Evolutionary conservation across 1,140 invertebrate species (phyloP), one percentile per base, ranked within the genome.

Genomic region (Pemphigus obesinymphae): DNA sequence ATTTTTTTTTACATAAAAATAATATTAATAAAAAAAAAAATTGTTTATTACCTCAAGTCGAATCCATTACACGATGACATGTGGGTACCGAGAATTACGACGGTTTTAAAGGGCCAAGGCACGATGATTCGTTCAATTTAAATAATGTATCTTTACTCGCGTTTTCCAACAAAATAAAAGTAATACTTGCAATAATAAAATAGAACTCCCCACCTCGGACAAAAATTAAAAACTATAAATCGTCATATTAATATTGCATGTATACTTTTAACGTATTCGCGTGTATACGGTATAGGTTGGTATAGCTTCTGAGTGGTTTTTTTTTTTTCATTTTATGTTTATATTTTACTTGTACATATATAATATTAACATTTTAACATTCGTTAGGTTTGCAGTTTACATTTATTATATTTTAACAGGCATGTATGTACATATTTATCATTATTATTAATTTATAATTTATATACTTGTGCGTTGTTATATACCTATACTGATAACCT

Each of bases 361-460:
- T 17, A 68, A 45, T 70, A 70, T 26, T 23, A 50, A n/a, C n/a
- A n/a, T n/a, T 50, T 1, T 50, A 50, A 20, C 48, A 40, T 45
- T 2, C 23, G 45, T 70, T 70, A 70, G 40, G 15, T 70, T 15
- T 26, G 40, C 23, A 70, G 40, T 45, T 45, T 26, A 40, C 43
- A 40, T 70, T 70, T 10, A 23, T 23, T 23, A 10, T 10, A 26
- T 70, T 58, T 45, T 70, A 70, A 45, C 40, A 29, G 15, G 68
- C 68, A 70, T 45, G 68, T 45, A 45, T 70, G 23, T 45, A 17
- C 29, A 26, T 70, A 70, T 40, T 40, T 40, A 40, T 20, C 17
- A 48, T 48, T 72, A 72, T 31, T 70, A 43, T 7, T 48, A 29
- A 50, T 73, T 73, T 50, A 73, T 50, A n/a, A 31, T 73, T 48